phyloP scores from a whole-genome alignment of 2,888 invertebrate species.

The Drosophila koepferae region DNA sequence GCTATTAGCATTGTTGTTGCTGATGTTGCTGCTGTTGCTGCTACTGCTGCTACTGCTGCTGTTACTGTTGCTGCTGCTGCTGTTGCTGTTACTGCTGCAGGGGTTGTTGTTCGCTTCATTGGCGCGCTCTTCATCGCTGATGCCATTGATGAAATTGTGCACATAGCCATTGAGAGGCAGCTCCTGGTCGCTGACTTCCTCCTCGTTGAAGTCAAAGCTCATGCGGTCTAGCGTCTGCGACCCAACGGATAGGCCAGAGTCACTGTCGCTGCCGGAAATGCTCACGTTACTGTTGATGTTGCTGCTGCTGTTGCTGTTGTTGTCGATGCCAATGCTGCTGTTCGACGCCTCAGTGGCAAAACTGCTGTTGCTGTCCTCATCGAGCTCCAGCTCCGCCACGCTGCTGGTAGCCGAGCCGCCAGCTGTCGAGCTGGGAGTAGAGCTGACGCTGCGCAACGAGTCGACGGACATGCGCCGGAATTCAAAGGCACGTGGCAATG shows the following conservation, averaged over 20 bases:
- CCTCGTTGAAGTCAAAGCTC: slow-evolving; percentile 83
- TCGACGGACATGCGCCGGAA: slow-evolving; percentile 84
- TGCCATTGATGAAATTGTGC: slow-evolving; percentile 84
- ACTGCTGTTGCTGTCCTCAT: slow-evolving; percentile 76
- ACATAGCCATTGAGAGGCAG: slow-evolving; percentile 84
- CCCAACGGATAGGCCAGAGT: slow-evolving; percentile 61
- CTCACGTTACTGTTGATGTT: background rate
- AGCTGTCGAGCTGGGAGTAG: slow-evolving; percentile 5
- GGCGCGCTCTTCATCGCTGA: slow-evolving; percentile 77
- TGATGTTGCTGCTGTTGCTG: background rate
- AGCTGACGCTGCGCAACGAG: slow-evolving; percentile 46
- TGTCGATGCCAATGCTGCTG: slow-evolving; percentile 20
- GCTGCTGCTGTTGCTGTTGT: slow-evolving; percentile 57
- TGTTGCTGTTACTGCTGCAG: slow-evolving; percentile 3
- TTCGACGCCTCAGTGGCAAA: slow-evolving; percentile 63
- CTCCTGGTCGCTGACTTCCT: slow-evolving; percentile 80
- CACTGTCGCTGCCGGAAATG: slow-evolving; percentile 27
- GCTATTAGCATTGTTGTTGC: background rate
- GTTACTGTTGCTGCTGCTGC: background rate
- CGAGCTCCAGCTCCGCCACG: slow-evolving; percentile 54
- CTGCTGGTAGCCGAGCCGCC: background rate
- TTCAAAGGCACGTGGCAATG: slow-evolving; percentile 86
- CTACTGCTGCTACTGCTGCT: background rate
- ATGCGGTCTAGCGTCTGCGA: slow-evolving; percentile 64
- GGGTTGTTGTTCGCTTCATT: slow-evolving; percentile 57